Evolutionary conservation across 2,113 vertebrate species (phyloP).

Genomic region (Esox niger): DNA sequence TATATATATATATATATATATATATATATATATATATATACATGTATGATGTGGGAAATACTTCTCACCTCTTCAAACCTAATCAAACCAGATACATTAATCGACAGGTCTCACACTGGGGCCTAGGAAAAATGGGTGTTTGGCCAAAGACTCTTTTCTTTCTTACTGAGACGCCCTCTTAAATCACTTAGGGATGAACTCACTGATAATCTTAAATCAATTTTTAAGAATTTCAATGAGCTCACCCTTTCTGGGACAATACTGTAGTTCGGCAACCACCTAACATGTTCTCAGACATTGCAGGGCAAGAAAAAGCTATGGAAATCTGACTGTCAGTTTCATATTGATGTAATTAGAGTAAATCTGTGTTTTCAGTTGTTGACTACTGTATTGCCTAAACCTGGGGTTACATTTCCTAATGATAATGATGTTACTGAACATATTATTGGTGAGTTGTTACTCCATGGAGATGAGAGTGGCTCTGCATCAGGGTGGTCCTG

Average conservation of each 20-base stretch:
- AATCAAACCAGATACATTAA: slow-evolving; percentile 64
- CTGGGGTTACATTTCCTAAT: neutral
- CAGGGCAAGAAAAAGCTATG: neutral
- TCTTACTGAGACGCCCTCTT: slow-evolving; percentile 24
- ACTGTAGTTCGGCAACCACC: neutral
- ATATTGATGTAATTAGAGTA: slow-evolving; percentile 2
- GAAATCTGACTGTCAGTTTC: neutral
- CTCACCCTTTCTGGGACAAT: no score
- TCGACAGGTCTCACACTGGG: slow-evolving; percentile 36
- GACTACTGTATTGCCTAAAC: neutral
- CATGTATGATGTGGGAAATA: slow-evolving; percentile 28
- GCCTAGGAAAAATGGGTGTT: slow-evolving; percentile 36
- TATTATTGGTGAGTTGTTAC: neutral
- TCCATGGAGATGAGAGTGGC: neutral
- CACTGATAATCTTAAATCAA: neutral
- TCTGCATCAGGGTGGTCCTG: neutral
- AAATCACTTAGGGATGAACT: slow-evolving; percentile 30
- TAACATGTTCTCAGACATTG: neutral
- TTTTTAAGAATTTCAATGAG: no score
- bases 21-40: slow-evolving; percentile 53
- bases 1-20: no score
- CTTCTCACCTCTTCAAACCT: slow-evolving; percentile 64
- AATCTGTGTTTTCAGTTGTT: neutral
- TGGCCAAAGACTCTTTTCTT: slow-evolving; percentile 26
- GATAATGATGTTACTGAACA: neutral